Percentiles rank a stretch among this genome's conserved stretches.
phyloP scores from a whole-genome alignment of 1,140 invertebrate species.

The Conus betulinus region DNA sequence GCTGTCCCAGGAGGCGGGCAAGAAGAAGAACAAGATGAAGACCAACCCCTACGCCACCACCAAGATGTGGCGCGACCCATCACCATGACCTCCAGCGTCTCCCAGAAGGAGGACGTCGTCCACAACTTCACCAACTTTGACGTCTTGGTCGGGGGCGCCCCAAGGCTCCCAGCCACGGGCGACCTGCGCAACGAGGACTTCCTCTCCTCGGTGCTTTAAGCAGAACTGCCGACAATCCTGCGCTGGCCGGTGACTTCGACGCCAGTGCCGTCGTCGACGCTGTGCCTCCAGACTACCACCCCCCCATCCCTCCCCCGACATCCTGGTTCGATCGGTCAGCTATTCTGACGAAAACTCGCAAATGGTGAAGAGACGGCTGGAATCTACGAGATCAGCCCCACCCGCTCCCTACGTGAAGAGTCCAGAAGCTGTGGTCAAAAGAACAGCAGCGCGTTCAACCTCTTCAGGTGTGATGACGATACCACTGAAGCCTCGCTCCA shows the following conservation, averaged over 20 bases:
- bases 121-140: constrained; percentile 51
- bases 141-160: constrained; percentile 1
- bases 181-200: constrained; percentile 28
- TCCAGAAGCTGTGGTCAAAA: background rate
- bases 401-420: background rate
- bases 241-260: background rate
- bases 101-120: constrained; percentile 37
- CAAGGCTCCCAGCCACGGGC: constrained; percentile 17
- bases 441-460: background rate
- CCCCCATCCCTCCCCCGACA: background rate
- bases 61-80: constrained; percentile 56
- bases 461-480: background rate
- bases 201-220: background rate
- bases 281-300: background rate
- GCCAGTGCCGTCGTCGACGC: background rate
- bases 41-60: constrained; percentile 56
- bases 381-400: background rate
- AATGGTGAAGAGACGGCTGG: background rate
- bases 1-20: background rate
- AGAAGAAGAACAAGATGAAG: constrained; percentile 44
- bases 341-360: background rate
- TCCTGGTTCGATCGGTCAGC: background rate
- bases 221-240: background rate
- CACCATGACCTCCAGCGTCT: constrained; percentile 34
- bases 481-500: background rate